Evolutionary conservation across 2,113 vertebrate species (phyloP).

Genomic region (Rhinolophus ferrumequinum): DNA sequence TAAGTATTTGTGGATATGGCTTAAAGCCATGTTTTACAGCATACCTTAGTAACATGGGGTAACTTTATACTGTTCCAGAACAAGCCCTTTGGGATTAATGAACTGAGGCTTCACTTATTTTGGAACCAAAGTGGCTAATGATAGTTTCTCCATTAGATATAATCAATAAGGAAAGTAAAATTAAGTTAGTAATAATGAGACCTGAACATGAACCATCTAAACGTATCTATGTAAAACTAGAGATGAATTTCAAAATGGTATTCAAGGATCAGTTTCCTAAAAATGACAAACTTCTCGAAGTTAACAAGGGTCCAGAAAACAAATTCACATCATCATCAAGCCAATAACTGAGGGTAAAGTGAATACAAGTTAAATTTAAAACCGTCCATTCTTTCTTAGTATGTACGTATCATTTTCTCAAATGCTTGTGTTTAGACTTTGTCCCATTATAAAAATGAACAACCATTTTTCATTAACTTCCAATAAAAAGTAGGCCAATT

Average conservation of each 20-base stretch:
- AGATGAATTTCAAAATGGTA: conserved; percentile 81
- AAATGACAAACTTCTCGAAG: conserved; percentile 78
- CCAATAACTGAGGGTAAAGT: conserved; percentile 62
- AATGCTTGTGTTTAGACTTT: conserved; percentile 25
- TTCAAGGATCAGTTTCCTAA: conserved; percentile 72
- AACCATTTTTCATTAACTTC: conserved; percentile 49
- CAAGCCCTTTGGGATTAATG: conserved; percentile 63
- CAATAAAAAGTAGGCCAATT: conserved; percentile 14
- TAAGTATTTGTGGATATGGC: conserved; percentile 48
- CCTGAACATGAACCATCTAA: conserved; percentile 74
- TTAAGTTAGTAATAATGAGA: conserved; percentile 82
- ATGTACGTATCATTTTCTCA: background rate
- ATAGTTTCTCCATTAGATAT: conserved; percentile 74
- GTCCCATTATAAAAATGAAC: conserved; percentile 33
- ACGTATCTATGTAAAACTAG: conserved; percentile 68
- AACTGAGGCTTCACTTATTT: conserved; percentile 61
- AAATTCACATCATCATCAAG: conserved; percentile 75
- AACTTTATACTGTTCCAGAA: conserved; percentile 45
- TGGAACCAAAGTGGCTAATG: conserved; percentile 77
- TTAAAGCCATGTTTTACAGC: conserved; percentile 77
- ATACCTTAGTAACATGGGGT: conserved; percentile 48
- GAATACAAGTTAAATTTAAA: conserved; percentile 62
- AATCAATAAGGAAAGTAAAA: conserved; percentile 81
- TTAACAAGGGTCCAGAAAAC: conserved; percentile 80
- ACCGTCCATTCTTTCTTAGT: background rate